Conservation (phyloP, 2,888 invertebrate species). For the Alloscopus bannaensis region DNA sequence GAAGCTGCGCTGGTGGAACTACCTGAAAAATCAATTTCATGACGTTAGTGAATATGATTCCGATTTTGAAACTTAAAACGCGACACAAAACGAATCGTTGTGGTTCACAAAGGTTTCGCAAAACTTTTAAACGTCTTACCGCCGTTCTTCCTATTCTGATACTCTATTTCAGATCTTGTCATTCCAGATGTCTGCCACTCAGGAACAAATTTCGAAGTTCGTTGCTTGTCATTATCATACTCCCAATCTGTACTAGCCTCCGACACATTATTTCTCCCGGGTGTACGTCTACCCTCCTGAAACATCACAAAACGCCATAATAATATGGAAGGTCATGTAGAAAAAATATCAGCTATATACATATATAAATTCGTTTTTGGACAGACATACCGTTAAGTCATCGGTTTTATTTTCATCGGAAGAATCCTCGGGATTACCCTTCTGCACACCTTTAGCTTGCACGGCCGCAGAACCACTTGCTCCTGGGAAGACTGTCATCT, state of each 20-base stretch:
- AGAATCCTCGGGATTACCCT: background rate
- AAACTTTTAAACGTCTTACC: too few relatives aligned
- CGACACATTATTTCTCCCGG: constrained; percentile 15
- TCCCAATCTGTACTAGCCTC: constrained; percentile 58
- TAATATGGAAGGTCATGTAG: too few relatives aligned
- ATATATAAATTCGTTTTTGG: background rate
- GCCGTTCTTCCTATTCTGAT: constrained; percentile 55
- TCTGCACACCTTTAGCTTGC: background rate
- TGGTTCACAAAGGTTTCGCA: too few relatives aligned
- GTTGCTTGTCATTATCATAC: constrained; percentile 35
- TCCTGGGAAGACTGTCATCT: background rate
- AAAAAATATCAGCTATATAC: background rate
- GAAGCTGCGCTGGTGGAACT: constrained; percentile 50
- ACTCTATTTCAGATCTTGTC: constrained; percentile 69
- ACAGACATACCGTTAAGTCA: constrained; percentile 15
- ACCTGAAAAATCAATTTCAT: constrained; percentile 28
- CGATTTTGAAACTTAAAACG: too few relatives aligned
- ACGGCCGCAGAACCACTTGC: background rate
- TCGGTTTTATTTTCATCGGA: constrained; percentile 6
- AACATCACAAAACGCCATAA: background rate
- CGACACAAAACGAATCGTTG: too few relatives aligned
- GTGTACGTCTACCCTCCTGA: constrained; percentile 24
- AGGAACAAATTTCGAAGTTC: constrained; percentile 20
- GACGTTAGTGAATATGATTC: too few relatives aligned
- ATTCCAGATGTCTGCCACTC: constrained; percentile 68